Percentiles rank a stretch among this genome's conserved stretches.
Conservation (phyloP, 2,113 vertebrate species). For the Tenebrosternarchus preto region DNA sequence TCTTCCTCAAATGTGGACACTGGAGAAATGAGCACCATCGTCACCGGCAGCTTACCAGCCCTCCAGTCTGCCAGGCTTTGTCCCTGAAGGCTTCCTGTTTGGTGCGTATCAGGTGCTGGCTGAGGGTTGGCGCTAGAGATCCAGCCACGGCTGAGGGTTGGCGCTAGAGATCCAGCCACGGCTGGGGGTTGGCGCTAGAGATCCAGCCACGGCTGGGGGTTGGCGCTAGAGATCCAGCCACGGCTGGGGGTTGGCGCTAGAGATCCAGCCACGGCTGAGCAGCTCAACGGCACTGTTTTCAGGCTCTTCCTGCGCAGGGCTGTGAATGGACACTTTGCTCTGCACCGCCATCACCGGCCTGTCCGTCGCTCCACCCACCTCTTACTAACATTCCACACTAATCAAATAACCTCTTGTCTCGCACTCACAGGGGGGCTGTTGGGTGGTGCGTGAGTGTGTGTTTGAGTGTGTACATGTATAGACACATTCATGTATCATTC, state of each 20-base stretch:
- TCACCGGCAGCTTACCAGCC: too few relatives aligned
- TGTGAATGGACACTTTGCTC: constrained; percentile 78
- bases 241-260: not conserved
- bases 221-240: too few relatives aligned
- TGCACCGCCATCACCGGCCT: constrained; percentile 61
- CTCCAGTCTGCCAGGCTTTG: too few relatives aligned
- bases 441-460: constrained; percentile 60
- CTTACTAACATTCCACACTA: constrained; percentile 80
- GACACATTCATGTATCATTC: constrained; percentile 39
- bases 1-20: too few relatives aligned
- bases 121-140: not conserved
- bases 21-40: too few relatives aligned
- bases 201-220: not conserved
- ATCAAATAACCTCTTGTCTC: constrained; percentile 84
- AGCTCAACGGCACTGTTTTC: constrained; percentile 74
- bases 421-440: constrained; percentile 63
- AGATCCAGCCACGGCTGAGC: not conserved
- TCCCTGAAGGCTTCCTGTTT: too few relatives aligned
- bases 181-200: not conserved
- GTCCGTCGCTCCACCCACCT: constrained; percentile 78
- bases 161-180: too few relatives aligned
- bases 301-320: constrained; percentile 61
- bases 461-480: not conserved
- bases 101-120: too few relatives aligned
- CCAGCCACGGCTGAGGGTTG: not conserved